phyloP scores from a whole-genome alignment of 1,140 invertebrate species.

The Pantala flavescens region DNA sequence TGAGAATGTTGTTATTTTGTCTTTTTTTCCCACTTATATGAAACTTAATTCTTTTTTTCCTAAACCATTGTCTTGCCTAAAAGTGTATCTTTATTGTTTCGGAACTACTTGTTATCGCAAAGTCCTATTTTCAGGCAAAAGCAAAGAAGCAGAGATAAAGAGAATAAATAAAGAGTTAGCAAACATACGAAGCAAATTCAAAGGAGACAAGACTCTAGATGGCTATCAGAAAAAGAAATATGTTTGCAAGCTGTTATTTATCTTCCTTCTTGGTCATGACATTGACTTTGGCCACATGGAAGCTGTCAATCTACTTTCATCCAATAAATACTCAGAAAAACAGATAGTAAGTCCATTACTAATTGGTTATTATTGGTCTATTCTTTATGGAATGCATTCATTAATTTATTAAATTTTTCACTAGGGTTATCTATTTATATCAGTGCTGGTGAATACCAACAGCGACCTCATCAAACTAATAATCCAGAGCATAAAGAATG shows the following conservation, averaged over 20 bases:
- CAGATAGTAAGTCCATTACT: constrained; percentile 80
- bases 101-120: no score
- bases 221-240: constrained; percentile 99
- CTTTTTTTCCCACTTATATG: no score
- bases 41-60: no score
- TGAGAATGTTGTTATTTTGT: no score
- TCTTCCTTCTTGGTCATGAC: constrained; percentile 97
- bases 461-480: constrained; percentile 99
- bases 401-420: constrained; percentile 31
- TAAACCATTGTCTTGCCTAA: no score
- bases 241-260: constrained; percentile 98
- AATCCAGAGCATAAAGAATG: constrained; percentile 99
- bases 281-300: constrained; percentile 99
- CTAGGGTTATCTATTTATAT: constrained; percentile 97
- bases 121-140: constrained; percentile 64
- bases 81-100: no score
- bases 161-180: constrained; percentile 99
- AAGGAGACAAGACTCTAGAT: constrained; percentile 99
- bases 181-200: constrained; percentile 99
- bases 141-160: constrained; percentile 99
- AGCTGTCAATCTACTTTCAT: constrained; percentile 98
- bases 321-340: constrained; percentile 99
- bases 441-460: constrained; percentile 97
- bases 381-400: neutral
- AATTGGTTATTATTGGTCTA: neutral